A percentile compares a stretch with the other conserved stretches of the same genome.
Evolutionary conservation across 2,888 invertebrate species (phyloP).

Genomic region (Ceratothoa steindachneri): DNA sequence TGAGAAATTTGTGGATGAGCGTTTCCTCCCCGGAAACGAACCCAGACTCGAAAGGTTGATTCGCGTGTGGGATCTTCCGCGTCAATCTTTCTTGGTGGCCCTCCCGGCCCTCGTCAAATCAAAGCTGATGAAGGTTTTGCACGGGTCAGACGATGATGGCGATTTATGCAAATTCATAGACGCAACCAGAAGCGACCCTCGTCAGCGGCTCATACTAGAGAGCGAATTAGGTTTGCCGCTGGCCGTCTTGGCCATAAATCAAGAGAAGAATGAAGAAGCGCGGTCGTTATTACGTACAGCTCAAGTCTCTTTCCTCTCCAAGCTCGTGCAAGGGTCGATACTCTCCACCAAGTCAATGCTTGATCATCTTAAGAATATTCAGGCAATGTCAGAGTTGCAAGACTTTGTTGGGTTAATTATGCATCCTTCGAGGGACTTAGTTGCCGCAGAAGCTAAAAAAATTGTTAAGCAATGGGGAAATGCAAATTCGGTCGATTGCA

Average conservation of each 20-base stretch:
- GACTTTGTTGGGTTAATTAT: slow-evolving; percentile 20
- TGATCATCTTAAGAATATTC: slow-evolving; percentile 21
- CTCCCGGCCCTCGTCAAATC: slow-evolving; percentile 35
- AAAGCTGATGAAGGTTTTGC: slow-evolving; percentile 42
- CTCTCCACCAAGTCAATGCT: slow-evolving; percentile 35
- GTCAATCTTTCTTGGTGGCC: slow-evolving; percentile 19
- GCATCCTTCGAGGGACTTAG: slow-evolving; percentile 13
- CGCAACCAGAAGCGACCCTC: slow-evolving; percentile 18
- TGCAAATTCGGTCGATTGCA: not conserved
- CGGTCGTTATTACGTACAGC: slow-evolving; percentile 21
- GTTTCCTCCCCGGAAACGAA: slow-evolving; percentile 20
- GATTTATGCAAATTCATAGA: slow-evolving; percentile 28
- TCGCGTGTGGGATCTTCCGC: slow-evolving; percentile 31
- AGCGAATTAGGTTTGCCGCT: slow-evolving; percentile 26
- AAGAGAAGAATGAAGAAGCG: slow-evolving; percentile 32
- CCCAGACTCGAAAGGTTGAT: slow-evolving; percentile 13
- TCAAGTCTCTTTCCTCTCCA: slow-evolving; percentile 16
- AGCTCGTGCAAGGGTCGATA: slow-evolving; percentile 31
- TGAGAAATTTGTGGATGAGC: slow-evolving; percentile 33
- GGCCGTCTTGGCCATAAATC: slow-evolving; percentile 31
- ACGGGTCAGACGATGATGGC: slow-evolving; percentile 29
- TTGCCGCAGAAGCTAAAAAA: not conserved
- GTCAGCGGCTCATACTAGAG: slow-evolving; percentile 24
- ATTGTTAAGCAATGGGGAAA: not conserved
- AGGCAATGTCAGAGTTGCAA: slow-evolving; percentile 29